Percentiles rank a stretch among this genome's conserved stretches.
phyloP scores from a whole-genome alignment of 2,888 invertebrate species.

The Branchipolynoe longqiensis region DNA sequence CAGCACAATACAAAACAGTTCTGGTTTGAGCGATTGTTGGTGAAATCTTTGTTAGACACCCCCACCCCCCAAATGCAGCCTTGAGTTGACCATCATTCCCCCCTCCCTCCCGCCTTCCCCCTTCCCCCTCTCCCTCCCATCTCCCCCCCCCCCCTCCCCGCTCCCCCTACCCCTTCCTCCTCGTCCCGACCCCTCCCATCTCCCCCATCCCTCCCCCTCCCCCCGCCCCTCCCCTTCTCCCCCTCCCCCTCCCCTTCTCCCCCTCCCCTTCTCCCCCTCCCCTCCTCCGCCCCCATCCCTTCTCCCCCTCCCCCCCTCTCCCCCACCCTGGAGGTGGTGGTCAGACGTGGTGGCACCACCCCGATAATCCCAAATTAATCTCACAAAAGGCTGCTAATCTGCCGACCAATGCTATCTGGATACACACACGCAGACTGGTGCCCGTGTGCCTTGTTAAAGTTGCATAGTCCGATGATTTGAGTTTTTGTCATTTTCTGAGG shows the following conservation, averaged over 20 bases:
- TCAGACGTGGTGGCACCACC: constrained; percentile 28
- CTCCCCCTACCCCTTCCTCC: not conserved
- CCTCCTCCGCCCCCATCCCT: not conserved
- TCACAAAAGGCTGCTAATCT: constrained; percentile 23
- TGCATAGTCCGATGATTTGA: no score
- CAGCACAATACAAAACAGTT: no score
- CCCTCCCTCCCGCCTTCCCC: not conserved
- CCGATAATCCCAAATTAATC: constrained; percentile 11
- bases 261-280: not conserved
- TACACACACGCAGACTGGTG: no score
- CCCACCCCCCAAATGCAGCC: no score
- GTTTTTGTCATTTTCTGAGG: no score
- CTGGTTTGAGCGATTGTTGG: no score
- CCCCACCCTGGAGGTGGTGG: constrained; percentile 9
- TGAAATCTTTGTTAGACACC: no score
- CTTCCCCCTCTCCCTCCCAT: not conserved
- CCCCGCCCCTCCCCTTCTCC: not conserved
- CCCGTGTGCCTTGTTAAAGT: no score
- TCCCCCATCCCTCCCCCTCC: not conserved
- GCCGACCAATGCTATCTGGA: constrained; percentile 48
- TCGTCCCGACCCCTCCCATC: no score
- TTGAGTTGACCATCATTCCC: no score
- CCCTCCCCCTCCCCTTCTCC: not conserved
- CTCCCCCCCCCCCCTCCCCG: not conserved
- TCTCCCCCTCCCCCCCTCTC: not conserved